phyloP scores from a whole-genome alignment of 2,113 vertebrate species.

The Corythaixoides concolor region DNA sequence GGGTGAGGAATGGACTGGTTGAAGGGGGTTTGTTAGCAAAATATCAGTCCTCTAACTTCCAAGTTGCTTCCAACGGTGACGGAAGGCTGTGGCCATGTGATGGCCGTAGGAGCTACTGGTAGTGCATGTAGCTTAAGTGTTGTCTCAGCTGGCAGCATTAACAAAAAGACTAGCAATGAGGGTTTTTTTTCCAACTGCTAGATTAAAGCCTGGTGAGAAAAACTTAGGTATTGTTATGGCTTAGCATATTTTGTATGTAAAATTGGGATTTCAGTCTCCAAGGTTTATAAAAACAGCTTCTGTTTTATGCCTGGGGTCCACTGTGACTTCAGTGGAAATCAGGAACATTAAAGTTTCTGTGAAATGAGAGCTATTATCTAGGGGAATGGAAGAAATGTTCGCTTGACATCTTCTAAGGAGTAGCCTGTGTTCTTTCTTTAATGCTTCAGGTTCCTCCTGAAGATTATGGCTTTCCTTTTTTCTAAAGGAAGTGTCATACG shows the following conservation, averaged over 20 bases:
- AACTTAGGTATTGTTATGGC: not conserved
- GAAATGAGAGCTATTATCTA: not conserved
- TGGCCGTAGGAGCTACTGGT: not conserved
- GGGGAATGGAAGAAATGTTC: not conserved
- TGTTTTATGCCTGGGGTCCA: not conserved
- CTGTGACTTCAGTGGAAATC: not conserved
- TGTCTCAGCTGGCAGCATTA: not conserved
- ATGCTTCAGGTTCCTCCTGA: not conserved
- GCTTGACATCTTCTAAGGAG: not conserved
- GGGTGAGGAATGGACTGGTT: not conserved
- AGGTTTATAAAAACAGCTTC: not conserved
- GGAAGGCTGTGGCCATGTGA: not conserved
- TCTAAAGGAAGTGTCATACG: not conserved
- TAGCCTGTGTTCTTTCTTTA: not conserved
- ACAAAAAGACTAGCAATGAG: not conserved
- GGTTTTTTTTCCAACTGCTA: rapidly evolving
- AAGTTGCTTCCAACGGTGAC: rapidly evolving
- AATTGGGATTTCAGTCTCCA: not conserved
- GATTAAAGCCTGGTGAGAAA: not conserved
- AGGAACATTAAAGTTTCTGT: not conserved
- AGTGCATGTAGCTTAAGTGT: rapidly evolving
- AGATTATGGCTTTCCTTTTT: not conserved
- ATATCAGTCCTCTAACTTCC: not conserved
- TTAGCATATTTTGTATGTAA: not conserved
- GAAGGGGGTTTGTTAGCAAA: not conserved